Percentiles rank a stretch among this genome's conserved stretches.
Conservation (phyloP, 2,113 vertebrate genomes). For the Malurus cyaneus region DNA sequence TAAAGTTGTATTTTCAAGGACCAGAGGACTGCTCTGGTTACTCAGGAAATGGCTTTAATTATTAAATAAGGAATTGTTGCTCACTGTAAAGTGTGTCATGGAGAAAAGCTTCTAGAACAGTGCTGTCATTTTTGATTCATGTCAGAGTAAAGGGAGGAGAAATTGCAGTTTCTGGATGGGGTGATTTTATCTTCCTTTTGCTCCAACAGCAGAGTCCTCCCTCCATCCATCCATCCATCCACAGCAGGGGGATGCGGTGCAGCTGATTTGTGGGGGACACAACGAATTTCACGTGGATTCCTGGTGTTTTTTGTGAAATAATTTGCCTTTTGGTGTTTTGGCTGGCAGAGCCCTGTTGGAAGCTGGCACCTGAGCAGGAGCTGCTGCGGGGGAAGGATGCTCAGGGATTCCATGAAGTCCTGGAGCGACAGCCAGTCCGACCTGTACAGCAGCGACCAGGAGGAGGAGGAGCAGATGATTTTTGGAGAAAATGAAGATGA, state of each 20-base stretch:
- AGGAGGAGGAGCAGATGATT: conserved; percentile 89
- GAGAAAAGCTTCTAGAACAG: not conserved
- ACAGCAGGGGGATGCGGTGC: not conserved
- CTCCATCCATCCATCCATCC: not conserved
- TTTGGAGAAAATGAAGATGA: conserved; percentile 90
- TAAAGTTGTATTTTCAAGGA: not conserved
- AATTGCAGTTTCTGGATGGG: not conserved
- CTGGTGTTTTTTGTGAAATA: not conserved
- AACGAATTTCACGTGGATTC: not conserved
- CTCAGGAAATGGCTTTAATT: not conserved
- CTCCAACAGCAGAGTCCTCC: not conserved
- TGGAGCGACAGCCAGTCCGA: conserved; percentile 87
- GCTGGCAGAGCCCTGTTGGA: not conserved
- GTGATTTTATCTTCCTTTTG: not conserved
- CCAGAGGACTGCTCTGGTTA: not conserved
- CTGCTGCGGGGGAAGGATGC: conserved; percentile 67
- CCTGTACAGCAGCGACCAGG: conserved; percentile 90
- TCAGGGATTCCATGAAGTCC: conserved; percentile 82
- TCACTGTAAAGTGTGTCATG: not conserved
- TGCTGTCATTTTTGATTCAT: not conserved
- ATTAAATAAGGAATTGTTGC: not conserved
- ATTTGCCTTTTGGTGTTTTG: not conserved
- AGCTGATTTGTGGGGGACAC: not conserved
- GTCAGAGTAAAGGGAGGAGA: not conserved
- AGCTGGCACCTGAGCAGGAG: not conserved